These are phyloP conservation scores for Rissa tridactyla DNA, from an alignment of 2,113 vertebrate genomes.

Conservation along the genomic window DNA sequence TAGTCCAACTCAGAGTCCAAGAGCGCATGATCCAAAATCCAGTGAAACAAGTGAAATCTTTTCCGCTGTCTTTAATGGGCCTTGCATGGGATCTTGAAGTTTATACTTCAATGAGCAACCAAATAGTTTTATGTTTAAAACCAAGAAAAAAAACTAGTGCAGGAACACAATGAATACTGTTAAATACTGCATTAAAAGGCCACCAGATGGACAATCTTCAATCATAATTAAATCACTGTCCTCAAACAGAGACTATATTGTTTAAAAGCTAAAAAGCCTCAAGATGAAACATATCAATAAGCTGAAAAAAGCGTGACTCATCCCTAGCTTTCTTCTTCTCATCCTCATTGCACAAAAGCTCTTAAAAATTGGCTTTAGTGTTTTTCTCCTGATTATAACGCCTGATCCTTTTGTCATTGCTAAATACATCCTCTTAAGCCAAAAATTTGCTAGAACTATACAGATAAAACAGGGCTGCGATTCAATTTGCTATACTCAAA, in stretches of 20 bases:
- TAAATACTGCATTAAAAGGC: not conserved
- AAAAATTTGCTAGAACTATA: not conserved
- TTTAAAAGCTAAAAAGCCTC: not conserved
- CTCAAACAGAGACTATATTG: not conserved
- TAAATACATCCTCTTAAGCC: not conserved
- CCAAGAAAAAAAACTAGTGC: not conserved
- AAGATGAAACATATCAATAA: not conserved
- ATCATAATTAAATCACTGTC: not conserved
- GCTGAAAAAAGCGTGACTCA: not conserved
- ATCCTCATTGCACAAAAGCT: not conserved
- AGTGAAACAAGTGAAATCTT: not conserved
- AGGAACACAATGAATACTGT: not conserved
- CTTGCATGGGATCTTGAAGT: not conserved
- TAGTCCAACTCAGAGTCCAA: not conserved
- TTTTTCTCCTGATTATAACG: not conserved
- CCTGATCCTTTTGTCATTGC: not conserved
- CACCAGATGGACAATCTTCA: conserved; percentile 4
- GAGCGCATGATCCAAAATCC: not conserved
- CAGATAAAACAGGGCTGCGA: not conserved
- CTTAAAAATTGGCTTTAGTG: not conserved
- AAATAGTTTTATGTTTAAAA: not conserved
- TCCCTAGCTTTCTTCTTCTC: not conserved
- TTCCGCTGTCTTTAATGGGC: not conserved
- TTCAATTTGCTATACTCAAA: not conserved
- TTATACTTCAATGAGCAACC: not conserved